A percentile compares a stretch with the other conserved stretches of the same genome.
Conservation (phyloP, 2,797 vertebrate species). For the Acrossocheilus fasciatus region DNA sequence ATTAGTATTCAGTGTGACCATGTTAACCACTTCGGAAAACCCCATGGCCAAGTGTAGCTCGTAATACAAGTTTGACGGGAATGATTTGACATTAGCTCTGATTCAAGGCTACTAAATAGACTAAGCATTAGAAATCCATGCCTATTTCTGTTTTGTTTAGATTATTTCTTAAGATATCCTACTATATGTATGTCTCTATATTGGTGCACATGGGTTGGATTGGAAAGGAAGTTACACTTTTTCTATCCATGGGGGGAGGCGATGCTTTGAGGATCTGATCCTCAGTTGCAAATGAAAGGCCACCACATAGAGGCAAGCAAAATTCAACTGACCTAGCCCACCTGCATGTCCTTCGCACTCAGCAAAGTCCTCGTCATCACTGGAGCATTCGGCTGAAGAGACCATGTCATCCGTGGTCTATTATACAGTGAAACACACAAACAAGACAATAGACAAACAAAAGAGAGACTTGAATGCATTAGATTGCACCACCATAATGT, state of each 20-base stretch:
- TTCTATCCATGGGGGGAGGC: constrained; percentile 87
- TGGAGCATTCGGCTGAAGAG: constrained; percentile 97
- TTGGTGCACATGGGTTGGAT: constrained; percentile 73
- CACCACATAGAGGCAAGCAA: constrained; percentile 84
- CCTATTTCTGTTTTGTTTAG: constrained; percentile 30
- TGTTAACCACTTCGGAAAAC: constrained; percentile 86
- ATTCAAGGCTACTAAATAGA: constrained; percentile 60
- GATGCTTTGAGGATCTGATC: constrained; percentile 87
- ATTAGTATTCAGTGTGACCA: constrained; percentile 84
- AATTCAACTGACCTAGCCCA: constrained; percentile 99
- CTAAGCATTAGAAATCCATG: constrained; percentile 50
- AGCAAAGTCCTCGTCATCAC: constrained; percentile 97
- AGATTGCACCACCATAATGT: neutral
- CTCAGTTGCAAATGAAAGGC: constrained; percentile 83
- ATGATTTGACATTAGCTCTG: constrained; percentile 48
- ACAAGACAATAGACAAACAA: constrained; percentile 65
- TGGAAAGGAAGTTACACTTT: constrained; percentile 76
- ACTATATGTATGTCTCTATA: constrained; percentile 80
- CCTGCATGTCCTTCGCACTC: constrained; percentile 97
- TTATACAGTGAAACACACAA: constrained; percentile 45
- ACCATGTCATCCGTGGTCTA: constrained; percentile 88
- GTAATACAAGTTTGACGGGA: constrained; percentile 63
- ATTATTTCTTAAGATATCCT: constrained; percentile 23
- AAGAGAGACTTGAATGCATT: constrained; percentile 70
- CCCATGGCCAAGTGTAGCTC: constrained; percentile 88